A percentile compares a stretch with the other conserved stretches of the same genome.
These are phyloP conservation scores for Nycticorax nycticorax DNA, from an alignment of 2,113 vertebrate species.

Conservation along the genomic window DNA sequence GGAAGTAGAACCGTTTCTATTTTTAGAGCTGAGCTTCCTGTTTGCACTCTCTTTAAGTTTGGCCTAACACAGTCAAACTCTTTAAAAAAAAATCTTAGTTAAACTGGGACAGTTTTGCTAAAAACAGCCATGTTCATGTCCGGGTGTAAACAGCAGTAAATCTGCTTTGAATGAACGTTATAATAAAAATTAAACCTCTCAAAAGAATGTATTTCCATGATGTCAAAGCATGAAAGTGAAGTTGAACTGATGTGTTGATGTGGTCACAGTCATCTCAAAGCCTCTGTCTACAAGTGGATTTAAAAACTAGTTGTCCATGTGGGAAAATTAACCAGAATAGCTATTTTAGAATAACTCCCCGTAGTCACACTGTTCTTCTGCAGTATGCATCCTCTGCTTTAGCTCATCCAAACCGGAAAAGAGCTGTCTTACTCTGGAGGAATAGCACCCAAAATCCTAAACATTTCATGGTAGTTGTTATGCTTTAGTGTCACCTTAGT, in stretches of 20 bases:
- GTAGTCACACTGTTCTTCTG: not conserved
- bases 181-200: not conserved
- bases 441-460: not conserved
- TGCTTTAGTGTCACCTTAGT: not conserved
- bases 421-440: not conserved
- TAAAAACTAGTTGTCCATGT: not conserved
- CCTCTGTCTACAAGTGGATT: not conserved
- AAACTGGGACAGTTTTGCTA: slow-evolving; percentile 17
- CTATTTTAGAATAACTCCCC: not conserved
- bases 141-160: not conserved
- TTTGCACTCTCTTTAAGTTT: slow-evolving; percentile 29
- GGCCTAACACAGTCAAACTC: slow-evolving; percentile 25
- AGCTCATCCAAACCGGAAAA: not conserved
- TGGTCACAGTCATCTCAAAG: not conserved
- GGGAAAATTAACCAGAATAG: not conserved
- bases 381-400: not conserved
- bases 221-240: not conserved
- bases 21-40: slow-evolving; percentile 64
- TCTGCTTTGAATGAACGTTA: not conserved
- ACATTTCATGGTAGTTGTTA: not conserved
- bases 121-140: not conserved
- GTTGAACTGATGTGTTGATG: not conserved
- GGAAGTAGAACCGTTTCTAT: slow-evolving; percentile 50
- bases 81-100: not conserved
- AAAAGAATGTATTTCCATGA: not conserved